Conservation (phyloP, 1,140 invertebrate genomes). For the Ladona fulva region DNA sequence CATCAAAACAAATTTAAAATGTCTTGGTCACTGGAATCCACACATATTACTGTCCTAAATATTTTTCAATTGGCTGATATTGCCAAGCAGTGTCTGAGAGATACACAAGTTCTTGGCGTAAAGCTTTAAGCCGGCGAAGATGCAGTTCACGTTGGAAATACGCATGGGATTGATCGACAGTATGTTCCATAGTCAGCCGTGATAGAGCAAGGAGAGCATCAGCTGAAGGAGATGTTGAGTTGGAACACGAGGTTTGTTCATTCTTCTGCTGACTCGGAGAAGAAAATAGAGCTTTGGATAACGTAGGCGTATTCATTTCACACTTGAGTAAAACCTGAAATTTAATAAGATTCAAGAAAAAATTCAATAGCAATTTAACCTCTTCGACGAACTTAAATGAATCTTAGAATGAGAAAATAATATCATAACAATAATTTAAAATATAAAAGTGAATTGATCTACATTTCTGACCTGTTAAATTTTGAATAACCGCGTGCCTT, state of each 20-base stretch:
- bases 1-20: too few relatives aligned
- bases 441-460: too few relatives aligned
- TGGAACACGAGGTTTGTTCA: not conserved
- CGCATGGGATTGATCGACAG: not conserved
- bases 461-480: too few relatives aligned
- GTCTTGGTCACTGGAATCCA: too few relatives aligned
- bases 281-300: not conserved
- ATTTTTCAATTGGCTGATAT: not conserved
- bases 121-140: not conserved
- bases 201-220: not conserved
- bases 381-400: too few relatives aligned
- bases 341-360: too few relatives aligned
- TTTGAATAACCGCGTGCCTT: too few relatives aligned
- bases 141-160: not conserved
- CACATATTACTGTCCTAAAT: not conserved
- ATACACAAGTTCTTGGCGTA: not conserved
- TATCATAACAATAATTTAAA: too few relatives aligned
- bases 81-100: not conserved
- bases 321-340: too few relatives aligned
- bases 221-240: not conserved
- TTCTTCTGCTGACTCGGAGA: not conserved
- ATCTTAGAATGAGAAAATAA: too few relatives aligned
- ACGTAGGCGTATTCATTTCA: not conserved
- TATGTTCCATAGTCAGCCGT: not conserved
- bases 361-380: too few relatives aligned